Evolutionary conservation across 2,888 invertebrate genomes (phyloP), one percentile per base, ranked within the genome.

Genomic region (Acrobeloides nanus): DNA sequence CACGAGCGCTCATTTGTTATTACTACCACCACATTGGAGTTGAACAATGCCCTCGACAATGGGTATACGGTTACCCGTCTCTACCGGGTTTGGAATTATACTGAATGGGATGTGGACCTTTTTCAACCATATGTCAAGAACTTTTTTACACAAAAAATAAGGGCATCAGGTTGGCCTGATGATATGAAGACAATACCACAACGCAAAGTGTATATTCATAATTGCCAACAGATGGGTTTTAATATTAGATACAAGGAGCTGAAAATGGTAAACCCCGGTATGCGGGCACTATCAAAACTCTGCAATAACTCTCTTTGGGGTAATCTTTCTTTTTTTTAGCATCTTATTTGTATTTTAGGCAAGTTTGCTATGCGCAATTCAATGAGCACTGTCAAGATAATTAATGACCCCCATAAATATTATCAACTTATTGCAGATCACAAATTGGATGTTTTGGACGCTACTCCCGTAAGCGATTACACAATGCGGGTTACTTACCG

Each of bases 1-100:
- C n/a, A 51, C 1, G 39, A 48, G 18, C 18, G 48, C 1, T 31
- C 33, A 7, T 48, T 34, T 17, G 51, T 48, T 7, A 17, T 37
- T 1, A 48, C 51, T 5, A 17, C 29, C 10, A 48, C 48, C 10
- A 31, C 32, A 24, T 15, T 51, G 8, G 48, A 47, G 8, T 4
- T 47, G 5, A 32, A 47, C 5, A 21, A 20, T n/a, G 48, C 48
- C 4, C 29, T 47, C 5, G 18, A 38, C 8, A 29, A 46, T 8
- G 40, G 37, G 0, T 47, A 47, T 15, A 4, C 7, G 1, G 51
- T 47, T 1, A 47, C 23, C 0, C 31, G 34, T 5, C 10, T 51
- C 1, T 46, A 18, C 17, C 15, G 48, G 0, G 48, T 51, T 4
- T 38, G 29, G 1, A 38, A 47, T 2, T 47, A 46, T 5, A 18